phyloP scores from a whole-genome alignment of 2,888 invertebrate species.

The Spilarctia lutea region DNA sequence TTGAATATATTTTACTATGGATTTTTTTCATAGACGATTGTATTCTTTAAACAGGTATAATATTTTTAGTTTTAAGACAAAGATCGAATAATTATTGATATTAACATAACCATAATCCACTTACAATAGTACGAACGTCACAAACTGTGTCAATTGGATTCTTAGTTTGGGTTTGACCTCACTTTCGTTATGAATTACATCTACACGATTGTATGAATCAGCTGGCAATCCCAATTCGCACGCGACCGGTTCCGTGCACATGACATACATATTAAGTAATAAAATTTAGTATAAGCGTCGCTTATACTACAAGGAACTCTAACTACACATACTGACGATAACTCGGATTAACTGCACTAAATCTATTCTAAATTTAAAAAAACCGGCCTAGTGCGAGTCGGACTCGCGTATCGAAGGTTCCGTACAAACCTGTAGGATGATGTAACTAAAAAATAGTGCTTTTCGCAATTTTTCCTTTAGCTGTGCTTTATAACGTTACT shows the following conservation, averaged over 20 bases:
- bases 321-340: neutral
- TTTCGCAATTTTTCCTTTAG: too few relatives aligned
- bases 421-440: too few relatives aligned
- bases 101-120: constrained; percentile 7
- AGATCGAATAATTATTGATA: neutral
- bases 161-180: constrained; percentile 59
- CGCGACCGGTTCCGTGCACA: constrained; percentile 71
- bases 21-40: neutral
- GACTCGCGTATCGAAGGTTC: too few relatives aligned
- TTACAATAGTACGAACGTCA: constrained; percentile 25
- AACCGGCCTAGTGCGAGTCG: too few relatives aligned
- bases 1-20: too few relatives aligned
- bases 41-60: neutral
- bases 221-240: constrained; percentile 76
- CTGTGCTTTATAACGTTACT: too few relatives aligned
- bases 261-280: constrained; percentile 68
- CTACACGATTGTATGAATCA: constrained; percentile 70
- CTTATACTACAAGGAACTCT: neutral
- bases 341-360: neutral
- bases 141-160: constrained; percentile 41
- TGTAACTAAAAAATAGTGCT: too few relatives aligned
- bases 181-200: constrained; percentile 64
- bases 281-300: constrained; percentile 7
- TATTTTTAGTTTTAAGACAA: neutral
- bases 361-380: neutral